Evolutionary conservation across 92 coral and sea anemone genomes (phyloP).

Genomic region (Phenganax subtilis): DNA sequence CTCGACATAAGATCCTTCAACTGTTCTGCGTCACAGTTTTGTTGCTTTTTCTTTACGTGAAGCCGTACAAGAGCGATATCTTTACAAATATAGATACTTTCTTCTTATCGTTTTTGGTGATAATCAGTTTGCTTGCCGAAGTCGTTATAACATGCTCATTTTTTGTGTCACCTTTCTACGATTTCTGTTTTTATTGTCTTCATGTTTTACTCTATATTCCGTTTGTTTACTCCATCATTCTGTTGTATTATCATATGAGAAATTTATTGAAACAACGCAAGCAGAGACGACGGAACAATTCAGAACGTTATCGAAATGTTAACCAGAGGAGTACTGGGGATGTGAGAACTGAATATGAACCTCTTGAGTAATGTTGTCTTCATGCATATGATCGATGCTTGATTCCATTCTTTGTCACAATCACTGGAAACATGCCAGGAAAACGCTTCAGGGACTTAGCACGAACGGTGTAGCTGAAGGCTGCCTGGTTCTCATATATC

Average conservation of each 20-base stretch:
- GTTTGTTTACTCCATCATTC: slow-evolving; percentile 13
- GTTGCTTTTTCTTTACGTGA: slow-evolving; percentile 57
- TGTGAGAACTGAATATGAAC: neutral
- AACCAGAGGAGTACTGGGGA: neutral
- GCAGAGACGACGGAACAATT: neutral
- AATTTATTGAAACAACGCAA: slow-evolving; percentile 1
- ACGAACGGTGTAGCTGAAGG: no score
- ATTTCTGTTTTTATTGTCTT: slow-evolving; percentile 7
- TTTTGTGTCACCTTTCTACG: neutral
- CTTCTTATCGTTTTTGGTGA: slow-evolving; percentile 8
- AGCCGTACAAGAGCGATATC: slow-evolving; percentile 62
- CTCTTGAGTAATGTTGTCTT: neutral
- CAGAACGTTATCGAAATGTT: neutral
- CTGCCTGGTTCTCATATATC: no score
- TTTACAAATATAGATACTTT: slow-evolving; percentile 16
- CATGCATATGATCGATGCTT: no score
- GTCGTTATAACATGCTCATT: slow-evolving; percentile 24
- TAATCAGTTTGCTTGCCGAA: slow-evolving; percentile 27
- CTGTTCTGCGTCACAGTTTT: slow-evolving; percentile 59
- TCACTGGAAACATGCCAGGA: no score
- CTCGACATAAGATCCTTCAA: slow-evolving; percentile 69
- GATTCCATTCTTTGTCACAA: no score
- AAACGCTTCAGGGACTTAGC: no score
- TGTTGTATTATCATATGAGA: slow-evolving; percentile 21
- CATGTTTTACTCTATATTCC: slow-evolving; percentile 29